These are phyloP conservation scores for Danaus melanippus DNA, from an alignment of 1,140 invertebrate genomes.

Conservation along the genomic window DNA sequence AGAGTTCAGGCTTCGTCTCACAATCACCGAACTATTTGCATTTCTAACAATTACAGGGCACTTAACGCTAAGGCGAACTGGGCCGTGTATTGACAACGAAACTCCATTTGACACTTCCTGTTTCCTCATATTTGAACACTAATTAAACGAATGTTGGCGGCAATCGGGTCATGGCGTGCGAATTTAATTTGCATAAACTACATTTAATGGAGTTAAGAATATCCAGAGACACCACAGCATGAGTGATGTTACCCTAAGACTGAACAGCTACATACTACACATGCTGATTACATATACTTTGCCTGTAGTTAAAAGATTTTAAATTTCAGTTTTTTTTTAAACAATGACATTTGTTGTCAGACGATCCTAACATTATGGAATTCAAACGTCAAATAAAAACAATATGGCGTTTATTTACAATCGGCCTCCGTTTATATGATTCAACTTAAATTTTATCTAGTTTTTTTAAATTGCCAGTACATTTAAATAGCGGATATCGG, in stretches of 20 bases:
- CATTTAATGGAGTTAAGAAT: too few relatives aligned
- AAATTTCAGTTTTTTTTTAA: too few relatives aligned
- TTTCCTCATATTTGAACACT: slow-evolving; percentile 54
- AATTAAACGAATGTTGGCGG: slow-evolving; percentile 39
- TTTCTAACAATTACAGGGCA: slow-evolving; percentile 63
- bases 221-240: too few relatives aligned
- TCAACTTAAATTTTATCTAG: slow-evolving; percentile 26
- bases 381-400: neutral
- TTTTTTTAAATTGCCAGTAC: slow-evolving; percentile 36
- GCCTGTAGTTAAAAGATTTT: too few relatives aligned
- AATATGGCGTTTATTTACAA: slow-evolving; percentile 36
- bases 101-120: slow-evolving; percentile 68
- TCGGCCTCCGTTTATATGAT: slow-evolving; percentile 26
- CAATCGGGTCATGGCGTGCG: slow-evolving; percentile 40
- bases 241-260: too few relatives aligned
- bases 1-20: too few relatives aligned
- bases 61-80: slow-evolving; percentile 56
- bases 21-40: slow-evolving; percentile 44
- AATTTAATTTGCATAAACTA: slow-evolving; percentile 28
- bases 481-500: slow-evolving; percentile 49
- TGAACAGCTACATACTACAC: too few relatives aligned
- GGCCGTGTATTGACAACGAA: slow-evolving; percentile 59
- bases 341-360: too few relatives aligned
- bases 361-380: too few relatives aligned
- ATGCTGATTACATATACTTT: too few relatives aligned